Evolutionary conservation across 37 sponge, comb jelly and placozoan genomes (phyloP).

Genomic region (Theonella swinhoei): DNA sequence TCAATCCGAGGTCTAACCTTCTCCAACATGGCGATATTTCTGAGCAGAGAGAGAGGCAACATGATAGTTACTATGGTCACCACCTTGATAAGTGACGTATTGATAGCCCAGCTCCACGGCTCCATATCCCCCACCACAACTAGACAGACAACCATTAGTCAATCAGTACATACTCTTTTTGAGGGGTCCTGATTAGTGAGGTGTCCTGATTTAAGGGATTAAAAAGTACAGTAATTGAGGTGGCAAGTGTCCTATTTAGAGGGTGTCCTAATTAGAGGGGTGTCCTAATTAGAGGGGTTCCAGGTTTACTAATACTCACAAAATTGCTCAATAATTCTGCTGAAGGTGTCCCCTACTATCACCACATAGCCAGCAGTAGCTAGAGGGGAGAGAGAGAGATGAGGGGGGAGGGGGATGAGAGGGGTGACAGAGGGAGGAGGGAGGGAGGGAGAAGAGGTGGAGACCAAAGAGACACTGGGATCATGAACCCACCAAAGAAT

Average conservation of each 20-base stretch:
- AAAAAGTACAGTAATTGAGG: too few relatives aligned
- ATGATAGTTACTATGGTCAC: constrained; percentile 50
- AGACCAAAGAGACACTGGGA: constrained; percentile 11
- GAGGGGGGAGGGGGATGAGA: constrained; percentile 49
- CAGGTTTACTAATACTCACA: too few relatives aligned
- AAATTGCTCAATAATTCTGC: constrained; percentile 27
- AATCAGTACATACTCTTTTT: too few relatives aligned
- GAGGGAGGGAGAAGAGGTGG: constrained; percentile 49
- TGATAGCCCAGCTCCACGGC: background rate
- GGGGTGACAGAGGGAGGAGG: constrained; percentile 36
- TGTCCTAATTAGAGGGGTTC: too few relatives aligned
- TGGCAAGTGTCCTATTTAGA: too few relatives aligned
- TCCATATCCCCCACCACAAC: background rate
- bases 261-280: too few relatives aligned
- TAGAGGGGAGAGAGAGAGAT: constrained; percentile 26
- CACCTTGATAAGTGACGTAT: constrained; percentile 36
- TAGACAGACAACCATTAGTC: too few relatives aligned
- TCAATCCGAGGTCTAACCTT: constrained; percentile 27
- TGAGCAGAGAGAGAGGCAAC: constrained; percentile 58
- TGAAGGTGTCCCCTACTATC: constrained; percentile 65
- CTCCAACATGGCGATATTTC: constrained; percentile 67
- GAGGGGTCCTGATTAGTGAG: too few relatives aligned
- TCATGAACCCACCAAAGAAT: constrained; percentile 4
- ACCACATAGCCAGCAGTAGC: constrained; percentile 71
- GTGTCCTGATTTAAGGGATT: too few relatives aligned